Conservation (phyloP, 1,140 invertebrate species). For the Lethrus apterus region DNA sequence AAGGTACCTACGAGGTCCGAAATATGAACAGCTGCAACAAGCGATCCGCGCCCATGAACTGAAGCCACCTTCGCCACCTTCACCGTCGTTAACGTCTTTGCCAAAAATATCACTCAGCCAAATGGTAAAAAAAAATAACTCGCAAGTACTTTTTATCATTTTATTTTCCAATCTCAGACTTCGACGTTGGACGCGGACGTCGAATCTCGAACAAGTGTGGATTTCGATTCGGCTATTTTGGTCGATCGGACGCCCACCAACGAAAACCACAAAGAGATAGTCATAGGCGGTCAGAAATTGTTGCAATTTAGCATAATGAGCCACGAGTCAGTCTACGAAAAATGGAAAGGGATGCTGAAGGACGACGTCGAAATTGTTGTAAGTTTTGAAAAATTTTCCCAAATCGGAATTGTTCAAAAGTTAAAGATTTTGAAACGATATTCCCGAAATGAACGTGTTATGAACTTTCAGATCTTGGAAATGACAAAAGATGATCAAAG, state of each 20-base stretch:
- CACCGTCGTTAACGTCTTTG: conserved; percentile 67
- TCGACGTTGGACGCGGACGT: conserved; percentile 54
- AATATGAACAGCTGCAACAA: conserved; percentile 83
- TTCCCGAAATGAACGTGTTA: too few species aligned
- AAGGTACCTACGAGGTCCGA: conserved; percentile 79
- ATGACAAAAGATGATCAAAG: conserved; percentile 61
- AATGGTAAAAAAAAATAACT: conserved; percentile 29
- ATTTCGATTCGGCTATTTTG: conserved; percentile 49
- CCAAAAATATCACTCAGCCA: conserved; percentile 66
- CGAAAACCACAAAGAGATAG: conserved; percentile 52
- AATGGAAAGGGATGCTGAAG: conserved; percentile 62
- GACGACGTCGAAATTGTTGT: conserved; percentile 66
- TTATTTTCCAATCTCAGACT: not conserved
- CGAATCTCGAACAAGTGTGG: conserved; percentile 56
- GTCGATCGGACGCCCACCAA: conserved; percentile 48
- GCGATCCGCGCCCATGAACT: conserved; percentile 70
- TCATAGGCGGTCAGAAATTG: conserved; percentile 51
- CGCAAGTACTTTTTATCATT: too few species aligned
- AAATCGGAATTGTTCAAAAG: too few species aligned
- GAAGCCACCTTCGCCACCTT: conserved; percentile 55
- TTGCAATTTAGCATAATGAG: conserved; percentile 46
- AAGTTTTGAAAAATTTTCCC: conserved; percentile 36
- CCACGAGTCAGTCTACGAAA: conserved; percentile 60
- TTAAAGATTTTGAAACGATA: too few species aligned
- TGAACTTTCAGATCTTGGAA: conserved; percentile 52